A percentile compares a stretch with the other conserved stretches of the same genome.
phyloP scores from a whole-genome alignment of 2,113 vertebrate genomes.

The Grallaria varia region DNA sequence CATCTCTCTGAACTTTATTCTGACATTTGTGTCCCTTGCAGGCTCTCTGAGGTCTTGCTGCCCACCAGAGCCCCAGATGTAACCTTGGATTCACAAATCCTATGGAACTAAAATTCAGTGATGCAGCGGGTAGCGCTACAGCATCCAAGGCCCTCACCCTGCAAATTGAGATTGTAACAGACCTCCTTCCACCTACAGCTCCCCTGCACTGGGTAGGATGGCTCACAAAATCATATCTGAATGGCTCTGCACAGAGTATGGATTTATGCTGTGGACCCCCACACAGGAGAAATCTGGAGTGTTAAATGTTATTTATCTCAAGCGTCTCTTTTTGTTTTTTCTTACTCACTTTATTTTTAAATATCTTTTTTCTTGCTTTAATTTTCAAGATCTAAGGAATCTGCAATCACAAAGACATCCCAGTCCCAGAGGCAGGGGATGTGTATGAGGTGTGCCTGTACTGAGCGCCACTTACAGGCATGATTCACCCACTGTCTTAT shows the following conservation, averaged over 20 bases:
- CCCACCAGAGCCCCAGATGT: neutral
- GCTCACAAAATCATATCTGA: neutral
- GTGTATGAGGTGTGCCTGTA: neutral
- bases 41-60: neutral
- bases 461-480: neutral
- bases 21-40: rapidly evolving
- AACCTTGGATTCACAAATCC: neutral
- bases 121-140: neutral
- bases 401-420: neutral
- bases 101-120: neutral
- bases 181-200: neutral
- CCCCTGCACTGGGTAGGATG: neutral
- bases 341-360: neutral
- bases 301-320: neutral
- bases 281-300: neutral
- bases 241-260: neutral
- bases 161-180: neutral
- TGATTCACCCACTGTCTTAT: neutral
- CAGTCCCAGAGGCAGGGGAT: neutral
- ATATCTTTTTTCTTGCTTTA: too few species aligned
- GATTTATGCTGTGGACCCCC: neutral
- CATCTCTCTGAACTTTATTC: neutral
- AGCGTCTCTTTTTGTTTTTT: neutral
- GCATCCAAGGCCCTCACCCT: neutral
- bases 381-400: neutral